phyloP scores from a whole-genome alignment of 2,113 vertebrate species.

The Rhynchomys soricoides region DNA sequence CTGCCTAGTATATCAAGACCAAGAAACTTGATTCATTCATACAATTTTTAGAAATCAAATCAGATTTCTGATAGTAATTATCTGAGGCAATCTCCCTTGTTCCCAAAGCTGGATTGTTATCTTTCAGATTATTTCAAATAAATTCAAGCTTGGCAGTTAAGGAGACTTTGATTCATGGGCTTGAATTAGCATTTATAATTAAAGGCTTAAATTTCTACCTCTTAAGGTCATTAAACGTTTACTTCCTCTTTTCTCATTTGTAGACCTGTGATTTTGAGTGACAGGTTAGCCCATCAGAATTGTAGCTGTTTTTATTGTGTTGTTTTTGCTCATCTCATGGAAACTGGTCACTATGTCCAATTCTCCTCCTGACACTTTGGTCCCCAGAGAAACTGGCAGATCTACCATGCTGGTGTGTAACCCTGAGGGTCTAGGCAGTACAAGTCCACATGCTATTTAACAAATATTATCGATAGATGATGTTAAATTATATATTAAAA shows the following conservation, averaged over 20 bases:
- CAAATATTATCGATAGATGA: conserved; percentile 72
- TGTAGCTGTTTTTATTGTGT: conserved; percentile 84
- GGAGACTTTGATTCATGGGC: conserved; percentile 47
- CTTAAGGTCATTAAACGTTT: conserved; percentile 53
- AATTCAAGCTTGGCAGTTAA: conserved; percentile 39
- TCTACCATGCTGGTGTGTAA: conserved; percentile 84
- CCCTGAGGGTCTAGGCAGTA: conserved; percentile 83
- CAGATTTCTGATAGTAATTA: conserved; percentile 74
- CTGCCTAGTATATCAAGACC: conserved; percentile 75
- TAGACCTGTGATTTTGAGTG: conserved; percentile 85
- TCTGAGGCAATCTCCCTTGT: conserved; percentile 66
- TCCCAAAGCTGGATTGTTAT: conserved; percentile 40
- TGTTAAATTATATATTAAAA: conserved; percentile 78
- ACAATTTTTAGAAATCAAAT: conserved; percentile 78
- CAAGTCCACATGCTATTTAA: conserved; percentile 77
- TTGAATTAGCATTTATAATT: conserved; percentile 35
- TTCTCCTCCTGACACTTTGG: conserved; percentile 82
- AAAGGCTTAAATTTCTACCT: not conserved
- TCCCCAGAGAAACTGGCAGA: conserved; percentile 82
- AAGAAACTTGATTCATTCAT: conserved; percentile 84
- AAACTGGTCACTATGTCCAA: conserved; percentile 87
- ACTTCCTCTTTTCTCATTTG: not conserved
- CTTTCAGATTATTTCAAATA: conserved; percentile 62
- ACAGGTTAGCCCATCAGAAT: conserved; percentile 89
- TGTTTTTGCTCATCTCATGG: conserved; percentile 80